phyloP scores from a whole-genome alignment of 2,888 invertebrate species.

The Griposia aprilina region DNA sequence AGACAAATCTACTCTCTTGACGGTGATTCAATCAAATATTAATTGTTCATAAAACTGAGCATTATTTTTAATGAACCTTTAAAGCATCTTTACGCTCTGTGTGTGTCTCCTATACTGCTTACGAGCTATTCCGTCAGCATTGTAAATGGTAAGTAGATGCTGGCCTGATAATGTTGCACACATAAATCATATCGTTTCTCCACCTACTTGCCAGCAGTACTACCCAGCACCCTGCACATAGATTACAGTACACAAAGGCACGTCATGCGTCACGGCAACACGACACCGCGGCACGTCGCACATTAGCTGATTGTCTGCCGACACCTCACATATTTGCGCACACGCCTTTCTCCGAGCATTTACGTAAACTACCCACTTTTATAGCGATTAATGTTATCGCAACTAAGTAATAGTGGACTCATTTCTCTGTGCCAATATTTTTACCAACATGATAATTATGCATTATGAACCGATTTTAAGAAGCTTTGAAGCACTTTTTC shows the following conservation, averaged over 20 bases:
- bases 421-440: conserved; percentile 27
- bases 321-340: conserved; percentile 66
- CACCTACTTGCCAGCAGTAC: background rate
- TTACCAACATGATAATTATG: background rate
- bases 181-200: background rate
- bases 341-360: conserved; percentile 59
- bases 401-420: conserved; percentile 35
- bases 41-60: background rate
- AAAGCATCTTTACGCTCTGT: background rate
- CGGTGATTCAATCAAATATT: background rate
- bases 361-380: conserved; percentile 54
- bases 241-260: conserved; percentile 14
- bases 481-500: too few relatives aligned
- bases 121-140: background rate
- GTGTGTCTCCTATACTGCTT: background rate
- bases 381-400: conserved; percentile 52
- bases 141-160: background rate
- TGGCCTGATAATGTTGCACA: background rate
- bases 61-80: background rate
- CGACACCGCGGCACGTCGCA: conserved; percentile 65
- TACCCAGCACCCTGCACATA: background rate
- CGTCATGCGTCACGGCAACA: conserved; percentile 28
- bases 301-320: conserved; percentile 76
- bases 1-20: background rate
- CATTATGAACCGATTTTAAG: background rate